Base-by-base conservation (phyloP, 2,888 invertebrate genomes). In the Toxonevra muliebris region DNA sequence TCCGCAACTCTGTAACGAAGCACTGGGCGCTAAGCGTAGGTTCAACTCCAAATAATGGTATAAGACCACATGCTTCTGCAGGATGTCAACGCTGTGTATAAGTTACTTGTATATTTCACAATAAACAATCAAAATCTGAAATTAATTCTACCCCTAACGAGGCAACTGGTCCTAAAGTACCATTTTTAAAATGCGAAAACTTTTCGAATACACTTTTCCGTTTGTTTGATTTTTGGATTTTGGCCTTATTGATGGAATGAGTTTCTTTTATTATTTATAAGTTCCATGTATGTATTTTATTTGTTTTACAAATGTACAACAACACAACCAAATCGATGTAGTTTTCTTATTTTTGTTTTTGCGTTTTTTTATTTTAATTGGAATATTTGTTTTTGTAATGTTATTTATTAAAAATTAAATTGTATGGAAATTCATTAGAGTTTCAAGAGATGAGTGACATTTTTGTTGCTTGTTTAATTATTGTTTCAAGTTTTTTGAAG, bases 271-370 rank as follows among this genome's bases (percentile, higher is more conserved):
- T 48, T 10, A n/a, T 11, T 48, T 48, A 48, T n/a, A 30, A 5
- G 5, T 48, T 48, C n/a, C 11, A 9, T 7, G 30, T 19, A 53
- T 48, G 50, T 4, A 48, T 59, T 59, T 58, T 58, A 19, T 58
- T 12, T 58, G 11, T 60, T 62, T 65, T 58, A 61, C 57, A 43
- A 73, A 74, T 77, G 7, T 73, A 76, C 76, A 79, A 81, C 80
- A 81, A 82, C 80, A 82, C 82, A 82, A 83, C 82, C 83, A 81
- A 82, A 80, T 83, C 82, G 81, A 82, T 83, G 81, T 80, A 76
- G 75, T 76, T 77, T 71, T 64, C 68, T 69, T 59, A 40, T 41
- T 2, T 42, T 15, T 15, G n/a, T 59, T 54, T 50, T 54, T 68
- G 58, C n/a, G 41, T 64, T 52, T 45, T 45, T 12, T 45, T 11